Conservation (phyloP, 2,797 vertebrate genomes). For the Benthosema pterotum region DNA sequence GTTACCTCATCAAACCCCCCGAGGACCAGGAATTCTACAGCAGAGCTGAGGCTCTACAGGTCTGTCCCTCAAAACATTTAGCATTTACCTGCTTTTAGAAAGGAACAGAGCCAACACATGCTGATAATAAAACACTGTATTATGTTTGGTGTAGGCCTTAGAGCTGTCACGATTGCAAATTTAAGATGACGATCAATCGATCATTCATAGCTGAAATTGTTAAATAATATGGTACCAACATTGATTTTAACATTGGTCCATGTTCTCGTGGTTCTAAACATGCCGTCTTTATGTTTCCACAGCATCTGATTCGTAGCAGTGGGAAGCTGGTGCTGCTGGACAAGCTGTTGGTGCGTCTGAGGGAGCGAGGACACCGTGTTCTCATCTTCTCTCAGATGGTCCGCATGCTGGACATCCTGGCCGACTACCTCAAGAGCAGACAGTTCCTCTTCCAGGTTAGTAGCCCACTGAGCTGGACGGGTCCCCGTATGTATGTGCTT, state of each 20-base stretch:
- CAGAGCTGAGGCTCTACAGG: slow-evolving; percentile 95
- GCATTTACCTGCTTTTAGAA: no score
- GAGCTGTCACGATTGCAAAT: no score
- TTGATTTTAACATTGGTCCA: no score
- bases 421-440: slow-evolving; percentile 93
- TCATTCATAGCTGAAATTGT: no score
- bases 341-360: slow-evolving; percentile 92
- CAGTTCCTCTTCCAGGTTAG: slow-evolving; percentile 96
- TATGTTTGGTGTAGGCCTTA: no score
- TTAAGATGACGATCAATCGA: no score
- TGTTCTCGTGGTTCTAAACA: background rate
- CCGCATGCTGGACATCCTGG: slow-evolving; percentile 98
- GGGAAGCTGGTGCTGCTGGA: slow-evolving; percentile 97
- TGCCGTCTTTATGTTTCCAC: background rate
- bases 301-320: slow-evolving; percentile 97
- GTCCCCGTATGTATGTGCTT: no score
- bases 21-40: slow-evolving; percentile 94
- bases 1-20: slow-evolving; percentile 98
- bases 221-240: no score
- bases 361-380: slow-evolving; percentile 95
- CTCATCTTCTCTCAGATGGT: slow-evolving; percentile 99
- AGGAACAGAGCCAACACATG: no score
- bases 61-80: slow-evolving; percentile 46
- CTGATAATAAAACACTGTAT: no score
- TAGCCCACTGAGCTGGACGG: background rate